Evolutionary conservation across 2,113 vertebrate species (phyloP).

Genomic region (Dicentrarchus labrax): DNA sequence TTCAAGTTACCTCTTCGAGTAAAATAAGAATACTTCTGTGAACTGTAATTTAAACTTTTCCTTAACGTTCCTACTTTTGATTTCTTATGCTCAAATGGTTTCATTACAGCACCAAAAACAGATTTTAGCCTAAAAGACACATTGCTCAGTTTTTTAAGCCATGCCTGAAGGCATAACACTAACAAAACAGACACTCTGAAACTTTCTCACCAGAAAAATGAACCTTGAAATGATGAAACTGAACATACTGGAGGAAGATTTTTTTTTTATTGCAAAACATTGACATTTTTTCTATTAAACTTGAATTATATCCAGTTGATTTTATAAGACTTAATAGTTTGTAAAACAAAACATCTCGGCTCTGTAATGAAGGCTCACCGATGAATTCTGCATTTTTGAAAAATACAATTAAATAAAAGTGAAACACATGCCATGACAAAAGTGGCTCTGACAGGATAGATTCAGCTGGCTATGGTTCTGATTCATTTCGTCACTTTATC

Average conservation of each 20-base stretch:
- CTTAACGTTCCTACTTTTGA: background rate
- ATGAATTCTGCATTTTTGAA: background rate
- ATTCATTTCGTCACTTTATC: background rate
- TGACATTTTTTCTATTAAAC: constrained; percentile 30
- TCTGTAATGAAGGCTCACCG: background rate
- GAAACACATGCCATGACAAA: background rate
- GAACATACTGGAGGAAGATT: constrained; percentile 6
- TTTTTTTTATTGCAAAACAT: constrained; percentile 64
- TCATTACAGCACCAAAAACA: background rate
- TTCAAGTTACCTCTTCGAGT: background rate
- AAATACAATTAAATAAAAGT: background rate
- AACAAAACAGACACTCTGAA: background rate
- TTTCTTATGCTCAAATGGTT: background rate
- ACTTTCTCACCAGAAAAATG: background rate
- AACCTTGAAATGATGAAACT: constrained; percentile 3
- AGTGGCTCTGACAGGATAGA: background rate
- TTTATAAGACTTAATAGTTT: constrained; percentile 19
- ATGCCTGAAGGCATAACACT: background rate
- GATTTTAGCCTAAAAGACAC: background rate
- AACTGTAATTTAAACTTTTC: background rate
- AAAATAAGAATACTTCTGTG: background rate
- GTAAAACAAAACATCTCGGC: background rate
- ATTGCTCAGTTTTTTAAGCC: background rate
- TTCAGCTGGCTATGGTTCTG: background rate
- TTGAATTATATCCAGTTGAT: constrained; percentile 15